Base-by-base conservation (phyloP, 2,888 invertebrate species). In the Chloromyia formosa region DNA sequence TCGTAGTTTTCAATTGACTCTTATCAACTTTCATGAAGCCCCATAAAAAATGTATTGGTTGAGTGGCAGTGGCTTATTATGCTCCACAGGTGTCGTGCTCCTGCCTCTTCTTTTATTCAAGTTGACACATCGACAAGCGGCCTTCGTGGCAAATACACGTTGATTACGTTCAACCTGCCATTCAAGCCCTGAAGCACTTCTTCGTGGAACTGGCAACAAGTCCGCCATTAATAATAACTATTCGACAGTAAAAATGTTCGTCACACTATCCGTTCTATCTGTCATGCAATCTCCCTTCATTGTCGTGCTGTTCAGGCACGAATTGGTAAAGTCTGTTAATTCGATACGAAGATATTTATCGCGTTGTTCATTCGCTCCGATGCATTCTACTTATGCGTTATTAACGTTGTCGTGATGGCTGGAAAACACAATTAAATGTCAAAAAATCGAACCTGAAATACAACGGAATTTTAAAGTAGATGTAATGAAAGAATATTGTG, bases 221-320 rank as follows among this genome's bases (percentile, higher is more conserved):
- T 68, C 23, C 10, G 49, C 66, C 66, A 68, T 68, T 27, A 68
- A 68, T 68, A 45, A 68, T 49, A 9, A 20, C n/a, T 49, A 68
- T 3, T 22, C 66, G 23, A 68, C n/a, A 49, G n/a, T 53, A 22
- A 68, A 68, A 68, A 53, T 68, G 23, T 20, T 22, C 66, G 66
- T 68, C 66, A 68, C 49, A 68, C 49, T 49, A 53, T 68, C 49
- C 66, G 22, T 68, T 22, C n/a, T 49, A 35, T 64, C 40, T 18
- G 66, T 68, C 66, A 68, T 68, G 66, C 66, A 22, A 68, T 49
- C 45, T 49, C 12, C 18, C 49, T 66, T 49, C 23, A 22, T 18
- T 68, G 14, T 14, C 5, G 49, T 4, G 22, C 18, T 40, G 42
- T 20, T 35, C 16, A 1, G 16, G 1, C 40, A 27, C 27, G 20